Percentiles rank a stretch among this genome's conserved stretches.
Evolutionary conservation across 23 tunicate genomes (phyloP).

Genomic region (Ciona savignyi): DNA sequence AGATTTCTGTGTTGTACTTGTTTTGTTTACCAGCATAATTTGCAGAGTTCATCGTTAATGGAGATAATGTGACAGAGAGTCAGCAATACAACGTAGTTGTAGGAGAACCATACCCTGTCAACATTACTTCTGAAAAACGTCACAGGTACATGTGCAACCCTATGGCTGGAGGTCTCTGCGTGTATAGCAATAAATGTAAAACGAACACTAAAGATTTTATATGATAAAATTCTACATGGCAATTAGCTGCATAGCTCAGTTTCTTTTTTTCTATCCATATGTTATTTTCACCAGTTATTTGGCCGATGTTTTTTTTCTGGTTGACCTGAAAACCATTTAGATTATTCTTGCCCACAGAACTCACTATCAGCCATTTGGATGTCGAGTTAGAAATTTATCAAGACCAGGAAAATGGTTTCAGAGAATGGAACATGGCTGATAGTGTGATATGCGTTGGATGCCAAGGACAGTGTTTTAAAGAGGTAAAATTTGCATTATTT

Average conservation of each 20-base stretch:
- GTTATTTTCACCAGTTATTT: too few species aligned
- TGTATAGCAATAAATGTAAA: too few species aligned
- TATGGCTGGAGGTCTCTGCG: neutral
- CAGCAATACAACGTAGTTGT: neutral
- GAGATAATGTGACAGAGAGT: slow-evolving; percentile 1
- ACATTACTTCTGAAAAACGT: slow-evolving; percentile 7
- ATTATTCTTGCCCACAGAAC: too few species aligned
- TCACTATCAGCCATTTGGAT: slow-evolving; percentile 5
- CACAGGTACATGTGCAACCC: slow-evolving; percentile 4
- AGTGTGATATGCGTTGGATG: slow-evolving; percentile 51
- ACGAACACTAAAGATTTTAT: neutral
- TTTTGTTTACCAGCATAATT: neutral
- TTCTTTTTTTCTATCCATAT: too few species aligned
- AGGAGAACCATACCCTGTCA: slow-evolving; percentile 13
- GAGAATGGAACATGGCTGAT: slow-evolving; percentile 76
- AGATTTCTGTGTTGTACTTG: neutral
- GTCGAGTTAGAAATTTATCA: slow-evolving; percentile 65
- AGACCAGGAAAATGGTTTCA: slow-evolving; percentile 74
- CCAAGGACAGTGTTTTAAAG: slow-evolving; percentile 27
- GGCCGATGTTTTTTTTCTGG: too few species aligned
- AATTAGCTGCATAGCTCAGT: too few species aligned
- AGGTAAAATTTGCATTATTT: neutral
- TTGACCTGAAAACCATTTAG: too few species aligned
- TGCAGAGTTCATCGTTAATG: slow-evolving; percentile 3
- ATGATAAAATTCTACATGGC: neutral